phyloP scores from a whole-genome alignment of 2,797 vertebrate species.

The Meriones psammophilus region DNA sequence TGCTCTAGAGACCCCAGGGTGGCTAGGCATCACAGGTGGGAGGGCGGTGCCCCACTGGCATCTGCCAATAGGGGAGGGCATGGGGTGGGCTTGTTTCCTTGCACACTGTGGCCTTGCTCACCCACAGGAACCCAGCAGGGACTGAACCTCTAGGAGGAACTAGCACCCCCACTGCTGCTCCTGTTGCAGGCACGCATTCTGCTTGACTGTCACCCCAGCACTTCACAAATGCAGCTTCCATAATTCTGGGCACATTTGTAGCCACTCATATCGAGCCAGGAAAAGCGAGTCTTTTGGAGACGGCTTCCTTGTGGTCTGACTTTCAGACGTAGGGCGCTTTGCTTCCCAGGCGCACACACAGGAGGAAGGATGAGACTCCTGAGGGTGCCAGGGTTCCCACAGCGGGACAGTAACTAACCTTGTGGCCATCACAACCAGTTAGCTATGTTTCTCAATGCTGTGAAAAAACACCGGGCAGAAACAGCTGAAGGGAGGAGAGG shows the following conservation, averaged over 20 bases:
- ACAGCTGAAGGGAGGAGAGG: not conserved
- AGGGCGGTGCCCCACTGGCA: too few relatives aligned
- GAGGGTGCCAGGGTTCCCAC: accelerated
- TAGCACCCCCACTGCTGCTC: accelerated
- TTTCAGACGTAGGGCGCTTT: not conserved
- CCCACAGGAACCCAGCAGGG: not conserved
- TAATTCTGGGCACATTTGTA: not conserved
- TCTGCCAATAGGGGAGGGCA: not conserved
- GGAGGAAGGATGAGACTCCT: not conserved
- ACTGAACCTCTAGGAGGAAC: not conserved
- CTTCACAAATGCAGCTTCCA: not conserved
- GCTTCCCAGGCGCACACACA: not conserved
- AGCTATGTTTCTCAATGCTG: not conserved
- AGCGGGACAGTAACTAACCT: not conserved
- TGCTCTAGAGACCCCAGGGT: not conserved
- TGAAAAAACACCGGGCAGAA: not conserved
- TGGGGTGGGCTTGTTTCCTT: not conserved
- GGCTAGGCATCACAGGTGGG: accelerated
- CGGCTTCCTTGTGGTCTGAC: not conserved
- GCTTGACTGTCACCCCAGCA: not conserved
- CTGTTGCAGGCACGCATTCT: accelerated
- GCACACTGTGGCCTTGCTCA: not conserved
- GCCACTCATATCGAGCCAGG: not conserved
- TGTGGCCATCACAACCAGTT: not conserved
- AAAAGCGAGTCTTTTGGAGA: not conserved